Evolutionary conservation across 2,797 vertebrate genomes (phyloP), one percentile per base, ranked within the genome.

Genomic region (Cyprinella venusta): DNA sequence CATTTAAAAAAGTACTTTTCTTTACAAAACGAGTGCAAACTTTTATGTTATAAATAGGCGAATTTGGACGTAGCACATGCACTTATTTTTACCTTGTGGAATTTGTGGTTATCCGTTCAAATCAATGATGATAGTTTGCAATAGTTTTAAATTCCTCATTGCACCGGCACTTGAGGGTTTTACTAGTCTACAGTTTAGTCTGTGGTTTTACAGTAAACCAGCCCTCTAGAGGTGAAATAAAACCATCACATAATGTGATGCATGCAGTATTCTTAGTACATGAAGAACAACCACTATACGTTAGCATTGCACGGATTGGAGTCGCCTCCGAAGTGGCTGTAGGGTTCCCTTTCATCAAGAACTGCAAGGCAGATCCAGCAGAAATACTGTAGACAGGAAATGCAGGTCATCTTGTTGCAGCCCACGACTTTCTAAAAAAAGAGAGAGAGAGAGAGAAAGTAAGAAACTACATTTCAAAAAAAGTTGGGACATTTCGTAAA

Each of bases 341-440:
- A 99, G 0, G 98, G 97, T 89, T 97, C 96, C 84, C 87, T 91
- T 91, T 91, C 93, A 18, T 95, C 94, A 67, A 99, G 94, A 70
- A 86, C 85, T 40, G 92, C 90, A 92, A 96, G 91, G 83, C 98
- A 99, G 76, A 98, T 86, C 98, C 98, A 99, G 88, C 98, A 99
- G 94, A 99, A 99, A 77, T 96, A 95, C 54, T 93, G 94, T 88
- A 90, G 95, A 90, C 98, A 99, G 26, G 94, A 94, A 1, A 95
- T 94, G 68, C 98, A 99, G 0, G 95, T 97, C 98, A 99, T 99
- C 89, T 98, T 99, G 94, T 99, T 99, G 89, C 98, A 99, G 36
- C 98, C 98, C 4, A 97, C 95, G 4, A 94, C 92, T 87, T 99
- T 99, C 98, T 99, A 88, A 59, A 71, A 65, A 56, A 13, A 54